Percentiles rank a stretch among this genome's conserved stretches.
phyloP scores from a whole-genome alignment of 2,113 vertebrate species.

The Rhynchomys soricoides region DNA sequence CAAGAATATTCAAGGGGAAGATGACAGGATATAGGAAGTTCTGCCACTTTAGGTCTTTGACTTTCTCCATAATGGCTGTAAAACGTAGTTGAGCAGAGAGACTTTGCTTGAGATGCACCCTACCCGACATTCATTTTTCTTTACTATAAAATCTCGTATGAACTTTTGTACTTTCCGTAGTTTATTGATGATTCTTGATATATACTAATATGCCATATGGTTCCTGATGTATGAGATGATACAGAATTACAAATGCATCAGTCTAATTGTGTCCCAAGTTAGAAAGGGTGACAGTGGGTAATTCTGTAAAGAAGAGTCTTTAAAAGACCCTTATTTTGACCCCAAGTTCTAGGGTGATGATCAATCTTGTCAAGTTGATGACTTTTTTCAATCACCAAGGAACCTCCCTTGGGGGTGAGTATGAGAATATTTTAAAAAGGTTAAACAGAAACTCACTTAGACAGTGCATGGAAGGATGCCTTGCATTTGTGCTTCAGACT shows the following conservation, averaged over 20 bases:
- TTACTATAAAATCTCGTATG: background rate
- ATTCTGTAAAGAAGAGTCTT: background rate
- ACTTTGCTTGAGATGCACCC: background rate
- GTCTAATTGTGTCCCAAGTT: background rate
- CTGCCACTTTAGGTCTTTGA: background rate
- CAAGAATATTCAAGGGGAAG: slow-evolving; percentile 4
- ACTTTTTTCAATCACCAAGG: background rate
- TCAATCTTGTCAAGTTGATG: background rate
- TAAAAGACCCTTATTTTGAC: background rate
- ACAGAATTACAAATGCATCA: background rate
- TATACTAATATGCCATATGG: background rate
- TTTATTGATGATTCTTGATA: background rate
- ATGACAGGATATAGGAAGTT: background rate
- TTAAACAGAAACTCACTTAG: background rate
- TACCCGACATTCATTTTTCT: background rate
- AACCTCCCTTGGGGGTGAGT: background rate
- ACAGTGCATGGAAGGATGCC: background rate
- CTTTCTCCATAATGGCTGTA: background rate
- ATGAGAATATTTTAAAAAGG: background rate
- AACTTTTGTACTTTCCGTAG: background rate
- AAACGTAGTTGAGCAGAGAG: background rate
- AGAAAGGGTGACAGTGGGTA: no score
- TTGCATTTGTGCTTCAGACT: background rate
- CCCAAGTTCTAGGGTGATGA: background rate
- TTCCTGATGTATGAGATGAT: background rate